Evolutionary conservation across 1,140 invertebrate species (phyloP).

Genomic region (Drosophila ananassae): DNA sequence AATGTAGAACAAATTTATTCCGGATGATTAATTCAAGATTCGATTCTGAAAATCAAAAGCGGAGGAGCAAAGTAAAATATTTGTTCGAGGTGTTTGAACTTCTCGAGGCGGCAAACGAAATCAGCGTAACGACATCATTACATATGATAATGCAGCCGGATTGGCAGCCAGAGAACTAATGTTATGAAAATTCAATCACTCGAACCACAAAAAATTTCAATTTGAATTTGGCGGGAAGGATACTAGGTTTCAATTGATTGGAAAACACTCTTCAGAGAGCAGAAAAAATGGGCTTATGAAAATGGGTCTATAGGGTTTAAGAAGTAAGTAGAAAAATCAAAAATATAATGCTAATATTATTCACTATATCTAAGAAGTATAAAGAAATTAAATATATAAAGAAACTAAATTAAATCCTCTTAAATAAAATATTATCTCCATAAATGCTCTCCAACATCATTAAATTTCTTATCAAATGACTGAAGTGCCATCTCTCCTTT

Average conservation of each 20-base stretch:
- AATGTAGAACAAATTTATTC: constrained; percentile 67
- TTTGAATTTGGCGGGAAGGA: constrained; percentile 3
- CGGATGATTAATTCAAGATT: constrained; percentile 71
- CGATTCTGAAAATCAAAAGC: constrained; percentile 47
- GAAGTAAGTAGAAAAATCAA: no score
- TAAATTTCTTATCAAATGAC: constrained; percentile 16
- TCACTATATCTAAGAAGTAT: no score
- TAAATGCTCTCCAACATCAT: background rate
- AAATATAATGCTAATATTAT: no score
- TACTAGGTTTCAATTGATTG: background rate
- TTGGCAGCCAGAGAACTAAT: constrained; percentile 27
- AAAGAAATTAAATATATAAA: no score
- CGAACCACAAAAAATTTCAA: constrained; percentile 24
- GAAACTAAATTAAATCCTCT: no score
- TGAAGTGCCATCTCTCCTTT: background rate
- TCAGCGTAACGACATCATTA: constrained; percentile 57
- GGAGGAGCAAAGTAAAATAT: constrained; percentile 59
- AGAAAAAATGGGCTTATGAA: background rate
- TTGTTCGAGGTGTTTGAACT: constrained; percentile 62
- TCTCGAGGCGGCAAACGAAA: constrained; percentile 22
- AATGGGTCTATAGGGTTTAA: no score
- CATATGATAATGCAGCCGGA: constrained; percentile 62
- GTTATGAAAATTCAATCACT: constrained; percentile 51
- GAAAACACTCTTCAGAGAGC: background rate
- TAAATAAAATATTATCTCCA: no score